phyloP scores from a whole-genome alignment of 2,113 vertebrate genomes.

The Lutjanus erythropterus region DNA sequence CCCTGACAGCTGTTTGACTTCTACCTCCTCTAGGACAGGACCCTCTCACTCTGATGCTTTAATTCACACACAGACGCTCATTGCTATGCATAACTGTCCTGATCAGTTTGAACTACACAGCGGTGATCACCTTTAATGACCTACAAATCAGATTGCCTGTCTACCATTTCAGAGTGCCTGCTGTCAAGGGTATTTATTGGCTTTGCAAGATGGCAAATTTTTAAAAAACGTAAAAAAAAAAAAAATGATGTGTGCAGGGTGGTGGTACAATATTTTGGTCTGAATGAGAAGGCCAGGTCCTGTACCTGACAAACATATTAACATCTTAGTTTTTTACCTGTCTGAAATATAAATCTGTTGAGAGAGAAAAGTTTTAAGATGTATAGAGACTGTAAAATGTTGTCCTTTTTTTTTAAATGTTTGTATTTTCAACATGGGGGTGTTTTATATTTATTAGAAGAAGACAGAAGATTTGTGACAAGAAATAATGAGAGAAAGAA shows the following conservation, averaged over 20 bases:
- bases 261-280: background rate
- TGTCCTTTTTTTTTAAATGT: background rate
- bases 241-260: background rate
- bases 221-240: background rate
- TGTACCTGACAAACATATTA: background rate
- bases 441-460: background rate
- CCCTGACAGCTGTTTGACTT: constrained; percentile 71
- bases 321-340: background rate
- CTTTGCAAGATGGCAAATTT: constrained; percentile 18
- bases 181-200: constrained; percentile 12
- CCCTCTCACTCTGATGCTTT: constrained; percentile 37
- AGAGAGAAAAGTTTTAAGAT: background rate
- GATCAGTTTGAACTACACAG: constrained; percentile 37
- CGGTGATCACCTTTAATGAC: constrained; percentile 56
- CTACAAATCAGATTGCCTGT: constrained; percentile 29
- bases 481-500: background rate
- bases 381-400: background rate
- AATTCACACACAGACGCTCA: constrained; percentile 45
- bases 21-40: constrained; percentile 48
- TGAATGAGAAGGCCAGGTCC: background rate
- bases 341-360: background rate
- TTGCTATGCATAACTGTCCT: constrained; percentile 46
- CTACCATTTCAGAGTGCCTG: constrained; percentile 6
- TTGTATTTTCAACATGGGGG: background rate
- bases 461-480: background rate